Conservation (phyloP, 2,888 invertebrate genomes). For the Dynastes grantii region DNA sequence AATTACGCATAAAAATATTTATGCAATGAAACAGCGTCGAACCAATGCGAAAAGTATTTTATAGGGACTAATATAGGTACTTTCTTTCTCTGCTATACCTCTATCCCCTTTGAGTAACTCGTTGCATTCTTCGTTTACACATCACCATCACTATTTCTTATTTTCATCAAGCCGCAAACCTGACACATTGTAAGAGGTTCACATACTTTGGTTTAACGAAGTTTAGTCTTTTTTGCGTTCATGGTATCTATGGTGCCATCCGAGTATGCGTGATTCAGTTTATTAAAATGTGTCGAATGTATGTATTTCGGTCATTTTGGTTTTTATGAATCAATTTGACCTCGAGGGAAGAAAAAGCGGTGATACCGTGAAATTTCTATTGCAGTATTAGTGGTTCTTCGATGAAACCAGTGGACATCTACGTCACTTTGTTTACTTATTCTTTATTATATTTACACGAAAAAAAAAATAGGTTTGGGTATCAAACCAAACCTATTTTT, state of each 20-base stretch:
- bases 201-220: constrained; percentile 25
- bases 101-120: neutral
- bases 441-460: neutral
- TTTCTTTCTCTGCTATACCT: neutral
- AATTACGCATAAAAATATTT: neutral
- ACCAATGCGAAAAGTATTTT: neutral
- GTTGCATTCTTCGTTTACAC: constrained; percentile 34
- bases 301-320: constrained; percentile 1
- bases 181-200: neutral
- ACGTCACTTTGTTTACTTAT: neutral
- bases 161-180: constrained; percentile 7
- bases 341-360: neutral
- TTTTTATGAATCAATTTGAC: constrained; percentile 33
- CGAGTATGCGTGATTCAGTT: constrained; percentile 19
- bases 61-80: neutral
- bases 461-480: neutral
- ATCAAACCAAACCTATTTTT: too few species aligned
- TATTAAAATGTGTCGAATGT: constrained; percentile 19
- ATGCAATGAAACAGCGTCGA: neutral
- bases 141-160: constrained; percentile 20
- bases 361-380: neutral
- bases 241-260: neutral
- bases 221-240: constrained; percentile 2
- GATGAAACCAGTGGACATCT: neutral
- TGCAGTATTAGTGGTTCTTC: constrained; percentile 9